These are phyloP conservation scores for Macquaria australasica DNA, from an alignment of 2,113 vertebrate species.

Conservation along the genomic window DNA sequence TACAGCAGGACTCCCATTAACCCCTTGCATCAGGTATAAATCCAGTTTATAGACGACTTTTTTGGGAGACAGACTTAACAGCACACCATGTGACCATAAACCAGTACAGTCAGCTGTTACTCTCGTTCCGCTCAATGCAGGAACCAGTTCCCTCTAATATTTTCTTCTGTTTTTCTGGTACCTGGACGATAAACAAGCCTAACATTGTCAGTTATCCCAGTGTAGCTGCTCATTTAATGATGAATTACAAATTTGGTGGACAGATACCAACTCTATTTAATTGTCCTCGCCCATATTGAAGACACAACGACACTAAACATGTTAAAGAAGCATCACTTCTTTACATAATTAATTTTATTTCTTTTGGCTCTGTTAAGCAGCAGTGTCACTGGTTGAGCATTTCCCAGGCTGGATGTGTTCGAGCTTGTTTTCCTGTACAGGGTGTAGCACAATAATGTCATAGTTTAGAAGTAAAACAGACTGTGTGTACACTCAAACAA, in stretches of 20 bases:
- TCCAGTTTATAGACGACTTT: too few species aligned
- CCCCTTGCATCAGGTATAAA: too few species aligned
- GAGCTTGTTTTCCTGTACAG: conserved; percentile 44
- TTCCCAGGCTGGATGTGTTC: conserved; percentile 49
- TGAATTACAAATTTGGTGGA: background rate
- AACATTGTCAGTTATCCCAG: background rate
- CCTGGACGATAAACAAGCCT: background rate
- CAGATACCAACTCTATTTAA: background rate
- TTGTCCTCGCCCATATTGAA: background rate
- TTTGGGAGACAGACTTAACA: too few species aligned
- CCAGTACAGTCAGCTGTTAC: too few species aligned
- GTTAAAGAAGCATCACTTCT: background rate
- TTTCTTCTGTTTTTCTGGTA: background rate
- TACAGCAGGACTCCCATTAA: too few species aligned
- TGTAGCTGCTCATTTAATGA: background rate
- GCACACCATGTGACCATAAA: too few species aligned
- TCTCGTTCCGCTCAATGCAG: too few species aligned
- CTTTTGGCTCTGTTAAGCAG: background rate
- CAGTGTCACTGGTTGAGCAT: background rate
- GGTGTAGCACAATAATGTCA: conserved; percentile 58
- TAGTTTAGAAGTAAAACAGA: conserved; percentile 43
- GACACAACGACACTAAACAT: background rate
- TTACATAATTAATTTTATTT: background rate
- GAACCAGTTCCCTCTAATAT: too few species aligned
- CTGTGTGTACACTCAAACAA: conserved; percentile 45